Evolutionary conservation across 2,113 vertebrate genomes (phyloP), one percentile per base, ranked within the genome.

Genomic region (Oostethus manadensis): DNA sequence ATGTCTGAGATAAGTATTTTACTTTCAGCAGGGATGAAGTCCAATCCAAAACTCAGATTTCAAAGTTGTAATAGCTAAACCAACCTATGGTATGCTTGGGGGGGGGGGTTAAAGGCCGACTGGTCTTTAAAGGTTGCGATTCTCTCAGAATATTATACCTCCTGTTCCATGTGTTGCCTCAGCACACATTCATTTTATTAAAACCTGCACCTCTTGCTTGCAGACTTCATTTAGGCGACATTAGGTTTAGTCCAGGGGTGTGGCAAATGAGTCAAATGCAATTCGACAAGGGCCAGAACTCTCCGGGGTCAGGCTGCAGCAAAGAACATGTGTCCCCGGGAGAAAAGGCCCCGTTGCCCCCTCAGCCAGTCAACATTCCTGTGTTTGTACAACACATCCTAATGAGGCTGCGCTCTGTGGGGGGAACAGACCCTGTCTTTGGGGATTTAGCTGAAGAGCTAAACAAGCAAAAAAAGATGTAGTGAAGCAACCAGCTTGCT

Each of bases 351-450:
- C 33, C 16, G 47, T 38, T 57, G 58, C 65, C 66, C 58, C 63
- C 61, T 76, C 49, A 62, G 74, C 68, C 58, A 40, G 58, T 58
- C 73, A 47, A 55, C 62, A 63, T 77, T 59, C 73, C 70, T 40
- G 59, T 54, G 73, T 62, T 80, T 73, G 76, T 70, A 77, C 84
- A 82, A 69, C 76, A 81, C 71, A 78, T 67, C 79, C 76, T 85
- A 85, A 86, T 80, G 81, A 85, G 71, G 70, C 76, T 65, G 58
- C 38, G 61, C 82, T 82, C 82, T 69, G 70, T 42, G 29, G 76
- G 80, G 60, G 66, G 70, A 55, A 35, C n/a, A 55, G 45, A 42
- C 47, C 65, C 46, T 73, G 75, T 79, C 83, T 56, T 40, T 20
- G 45, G 56, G 51, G 67, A 68, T 79, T 78, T 69, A 72, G 70